Evolutionary conservation across 2,888 invertebrate species (phyloP), one percentile per base, ranked within the genome.

Genomic region (Theodoxus fluviatilis): DNA sequence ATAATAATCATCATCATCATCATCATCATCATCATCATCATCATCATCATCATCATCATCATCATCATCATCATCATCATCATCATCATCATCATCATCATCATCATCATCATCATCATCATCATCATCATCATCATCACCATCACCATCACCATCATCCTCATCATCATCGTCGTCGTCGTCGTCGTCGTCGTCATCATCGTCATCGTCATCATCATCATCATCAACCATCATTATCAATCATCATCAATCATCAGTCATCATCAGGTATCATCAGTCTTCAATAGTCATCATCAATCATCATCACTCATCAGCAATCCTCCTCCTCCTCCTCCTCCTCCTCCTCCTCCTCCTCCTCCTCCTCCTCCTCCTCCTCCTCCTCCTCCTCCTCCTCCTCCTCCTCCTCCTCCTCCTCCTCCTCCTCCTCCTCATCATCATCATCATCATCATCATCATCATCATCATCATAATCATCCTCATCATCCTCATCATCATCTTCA

Each of bases 181-280:
- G 12, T 22, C 59, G 6, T 22, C 59, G 2, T 28, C 59, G 6
- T 22, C 4, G 33, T 31, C 2, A 59, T 22, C 59, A 59, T 22
- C 31, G 28, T 59, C 25, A 59, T 59, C 59, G 28, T 7, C 57
- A 57, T 57, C 57, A 57, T 57, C 57, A 57, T 57, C 57, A 57
- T 57, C 57, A 57, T 57, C n/a, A 57, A 43, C 15, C 43, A 43
- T 43, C 43, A 43, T 43, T 15, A 43, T 43, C 43, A 43, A n/a
- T 57, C 22, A 43, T 43, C 43, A 43, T 43, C 43, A 43, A n/a
- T 43, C 43, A 43, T 43, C 43, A 43, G 9, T 15, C 9, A n/a
- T 43, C 43, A 43, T 43, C 43, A 43, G 9, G 9, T 12, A 12
- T 15, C 43, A 12, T 15, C 57, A 12, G 12, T 12, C 57, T 1